A percentile compares a stretch with the other conserved stretches of the same genome.
phyloP scores from a whole-genome alignment of 2,888 invertebrate species.

The Toxonevra muliebris region DNA sequence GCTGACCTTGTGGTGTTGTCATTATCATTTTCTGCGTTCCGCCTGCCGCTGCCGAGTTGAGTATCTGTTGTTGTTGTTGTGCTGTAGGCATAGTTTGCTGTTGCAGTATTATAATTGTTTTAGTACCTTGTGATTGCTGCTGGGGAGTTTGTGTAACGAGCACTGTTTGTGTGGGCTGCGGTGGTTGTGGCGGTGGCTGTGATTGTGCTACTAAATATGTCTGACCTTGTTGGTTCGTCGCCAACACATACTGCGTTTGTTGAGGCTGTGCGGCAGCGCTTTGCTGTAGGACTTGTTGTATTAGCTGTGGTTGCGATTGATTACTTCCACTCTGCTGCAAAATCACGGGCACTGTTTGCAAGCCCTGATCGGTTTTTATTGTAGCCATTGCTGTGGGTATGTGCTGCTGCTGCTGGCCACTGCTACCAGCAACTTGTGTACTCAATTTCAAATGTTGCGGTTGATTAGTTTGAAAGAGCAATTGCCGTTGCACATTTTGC shows the following conservation, averaged over 20 bases:
- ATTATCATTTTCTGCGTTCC: constrained; percentile 70
- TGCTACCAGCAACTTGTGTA: constrained; percentile 32
- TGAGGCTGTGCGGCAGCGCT: constrained; percentile 43
- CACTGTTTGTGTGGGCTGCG: constrained; percentile 68
- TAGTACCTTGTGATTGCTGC: constrained; percentile 73
- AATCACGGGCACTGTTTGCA: constrained; percentile 63
- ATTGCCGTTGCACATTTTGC: constrained; percentile 56
- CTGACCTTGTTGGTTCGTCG: constrained; percentile 68
- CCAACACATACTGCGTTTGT: constrained; percentile 63
- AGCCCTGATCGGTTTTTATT: constrained; percentile 62
- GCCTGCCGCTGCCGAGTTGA: constrained; percentile 52
- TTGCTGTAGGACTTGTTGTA: constrained; percentile 50
- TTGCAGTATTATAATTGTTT: constrained; percentile 77
- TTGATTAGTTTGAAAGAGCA: constrained; percentile 58
- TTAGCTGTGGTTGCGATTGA: constrained; percentile 59
- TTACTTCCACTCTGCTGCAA: constrained; percentile 57
- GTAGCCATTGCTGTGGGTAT: constrained; percentile 61
- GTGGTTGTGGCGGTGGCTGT: constrained; percentile 64
- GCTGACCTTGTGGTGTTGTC: constrained; percentile 73
- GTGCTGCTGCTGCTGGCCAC: constrained; percentile 24
- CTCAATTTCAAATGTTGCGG: constrained; percentile 49
- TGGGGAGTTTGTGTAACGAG: constrained; percentile 75
- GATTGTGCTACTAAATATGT: constrained; percentile 73
- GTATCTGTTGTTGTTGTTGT: constrained; percentile 53
- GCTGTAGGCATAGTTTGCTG: constrained; percentile 66